Conservation (phyloP, 2,113 vertebrate species). For the Chloebia gouldiae region DNA sequence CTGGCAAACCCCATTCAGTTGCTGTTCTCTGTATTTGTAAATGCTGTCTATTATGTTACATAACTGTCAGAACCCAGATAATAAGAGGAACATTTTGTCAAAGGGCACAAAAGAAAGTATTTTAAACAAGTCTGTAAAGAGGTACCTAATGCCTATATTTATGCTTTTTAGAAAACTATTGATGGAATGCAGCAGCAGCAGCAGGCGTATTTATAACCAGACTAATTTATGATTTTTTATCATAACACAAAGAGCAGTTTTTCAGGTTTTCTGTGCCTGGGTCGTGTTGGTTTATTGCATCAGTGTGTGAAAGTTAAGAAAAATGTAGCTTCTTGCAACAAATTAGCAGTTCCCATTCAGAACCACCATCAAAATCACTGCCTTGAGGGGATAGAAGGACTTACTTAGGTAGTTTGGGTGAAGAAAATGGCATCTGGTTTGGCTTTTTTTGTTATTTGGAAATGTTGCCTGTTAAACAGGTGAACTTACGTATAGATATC, state of each 20-base stretch:
- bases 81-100: not conserved
- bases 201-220: not conserved
- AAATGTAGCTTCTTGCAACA: not conserved
- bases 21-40: not conserved
- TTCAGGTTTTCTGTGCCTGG: not conserved
- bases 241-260: not conserved
- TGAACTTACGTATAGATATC: not conserved
- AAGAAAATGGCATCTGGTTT: not conserved
- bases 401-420: not conserved
- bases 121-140: not conserved
- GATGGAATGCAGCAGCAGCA: not conserved
- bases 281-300: not conserved
- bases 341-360: not conserved
- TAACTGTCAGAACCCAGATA: not conserved
- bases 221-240: not conserved
- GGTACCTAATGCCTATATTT: not conserved
- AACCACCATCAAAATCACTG: not conserved
- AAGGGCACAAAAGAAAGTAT: not conserved
- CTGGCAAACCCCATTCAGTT: not conserved
- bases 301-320: not conserved
- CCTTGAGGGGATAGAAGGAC: not conserved
- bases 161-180: not conserved
- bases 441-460: not conserved
- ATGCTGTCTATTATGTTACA: not conserved
- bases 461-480: not conserved